Conservation (phyloP, 1,140 invertebrate genomes). For the Papilio machaon region DNA sequence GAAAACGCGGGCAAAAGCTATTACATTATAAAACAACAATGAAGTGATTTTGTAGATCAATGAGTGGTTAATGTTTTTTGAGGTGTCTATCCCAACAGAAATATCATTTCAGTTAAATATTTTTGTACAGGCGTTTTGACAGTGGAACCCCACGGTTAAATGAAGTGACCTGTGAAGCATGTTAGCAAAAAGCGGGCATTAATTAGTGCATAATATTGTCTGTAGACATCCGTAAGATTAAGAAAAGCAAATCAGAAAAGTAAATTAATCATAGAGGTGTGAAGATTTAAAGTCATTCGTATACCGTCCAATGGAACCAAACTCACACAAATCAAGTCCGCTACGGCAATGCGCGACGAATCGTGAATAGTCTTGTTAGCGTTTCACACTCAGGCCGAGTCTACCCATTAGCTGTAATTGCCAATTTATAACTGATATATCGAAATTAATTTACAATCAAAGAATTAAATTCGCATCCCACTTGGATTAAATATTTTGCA, state of each 20-base stretch:
- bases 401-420: conserved; percentile 33
- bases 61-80: too few relatives aligned
- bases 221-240: not conserved
- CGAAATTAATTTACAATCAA: not conserved
- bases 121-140: too few relatives aligned
- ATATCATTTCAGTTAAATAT: too few relatives aligned
- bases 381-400: conserved; percentile 18
- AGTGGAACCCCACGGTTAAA: too few relatives aligned
- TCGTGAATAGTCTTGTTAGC: conserved; percentile 37
- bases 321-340: conserved; percentile 13
- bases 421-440: conserved; percentile 6
- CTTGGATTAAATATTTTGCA: not conserved
- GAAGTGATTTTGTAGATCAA: too few relatives aligned
- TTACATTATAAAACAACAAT: too few relatives aligned
- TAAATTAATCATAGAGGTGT: not conserved
- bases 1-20: too few relatives aligned
- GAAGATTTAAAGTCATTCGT: not conserved
- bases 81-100: too few relatives aligned
- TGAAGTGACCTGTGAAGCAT: too few relatives aligned
- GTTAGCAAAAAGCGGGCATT: too few relatives aligned
- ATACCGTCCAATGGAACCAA: conserved; percentile 15
- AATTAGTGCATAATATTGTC: not conserved
- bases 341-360: conserved; percentile 26
- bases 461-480: not conserved
- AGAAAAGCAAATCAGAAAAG: not conserved